A percentile compares a stretch with the other conserved stretches of the same genome.
Evolutionary conservation across 2,113 vertebrate genomes (phyloP).

Genomic region (Loxodonta africana): DNA sequence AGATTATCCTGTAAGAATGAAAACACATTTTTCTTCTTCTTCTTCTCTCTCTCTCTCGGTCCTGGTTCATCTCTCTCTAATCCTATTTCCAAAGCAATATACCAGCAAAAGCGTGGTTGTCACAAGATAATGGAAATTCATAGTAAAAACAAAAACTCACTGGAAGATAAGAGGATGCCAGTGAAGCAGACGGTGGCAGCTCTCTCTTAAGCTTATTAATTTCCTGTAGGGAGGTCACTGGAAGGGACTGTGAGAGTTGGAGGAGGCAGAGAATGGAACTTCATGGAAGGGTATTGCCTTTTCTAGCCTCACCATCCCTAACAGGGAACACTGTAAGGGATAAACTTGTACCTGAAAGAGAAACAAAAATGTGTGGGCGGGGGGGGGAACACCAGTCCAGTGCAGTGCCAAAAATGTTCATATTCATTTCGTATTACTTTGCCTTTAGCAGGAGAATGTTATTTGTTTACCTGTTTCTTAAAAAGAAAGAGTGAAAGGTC

Average conservation of each 20-base stretch:
- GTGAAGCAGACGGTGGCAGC: neutral
- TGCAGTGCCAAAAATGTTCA: neutral
- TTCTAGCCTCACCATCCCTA: neutral
- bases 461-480: neutral
- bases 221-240: neutral
- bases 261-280: neutral
- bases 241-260: neutral
- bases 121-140: neutral
- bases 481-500: neutral
- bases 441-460: neutral
- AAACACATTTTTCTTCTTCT: neutral
- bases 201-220: neutral
- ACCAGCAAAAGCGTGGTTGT: neutral
- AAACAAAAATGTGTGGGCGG: neutral
- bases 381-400: neutral
- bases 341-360: neutral
- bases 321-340: neutral
- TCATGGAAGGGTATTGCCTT: neutral
- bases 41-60: neutral
- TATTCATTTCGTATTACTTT: neutral
- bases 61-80: neutral
- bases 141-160: neutral
- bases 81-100: conserved; percentile 7
- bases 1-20: neutral
- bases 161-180: conserved; percentile 13